phyloP scores from a whole-genome alignment of 1,140 invertebrate species.

The Drosophila pectinifera region DNA sequence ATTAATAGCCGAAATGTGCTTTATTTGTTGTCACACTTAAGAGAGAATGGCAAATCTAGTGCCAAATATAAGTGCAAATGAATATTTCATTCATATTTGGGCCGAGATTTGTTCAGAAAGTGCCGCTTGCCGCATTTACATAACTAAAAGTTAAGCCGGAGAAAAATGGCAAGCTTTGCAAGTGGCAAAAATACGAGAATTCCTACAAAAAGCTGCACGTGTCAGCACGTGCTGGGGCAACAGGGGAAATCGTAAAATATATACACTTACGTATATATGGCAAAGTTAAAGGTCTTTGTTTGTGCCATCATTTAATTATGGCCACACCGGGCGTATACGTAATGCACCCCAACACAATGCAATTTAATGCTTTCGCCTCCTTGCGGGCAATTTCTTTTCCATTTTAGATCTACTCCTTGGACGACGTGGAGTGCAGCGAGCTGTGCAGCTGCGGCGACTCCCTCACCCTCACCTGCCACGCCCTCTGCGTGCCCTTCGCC shows the following conservation, averaged over 20 bases:
- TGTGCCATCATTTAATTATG: slow-evolving; percentile 47
- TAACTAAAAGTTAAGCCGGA: slow-evolving; percentile 60
- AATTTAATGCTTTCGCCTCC: slow-evolving; percentile 17
- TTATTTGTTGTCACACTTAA: slow-evolving; percentile 11
- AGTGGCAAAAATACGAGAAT: slow-evolving; percentile 19
- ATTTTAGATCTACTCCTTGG: slow-evolving; percentile 92
- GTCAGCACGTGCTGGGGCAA: slow-evolving; percentile 51
- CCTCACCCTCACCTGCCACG: slow-evolving; percentile 92
- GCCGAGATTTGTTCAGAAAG: slow-evolving; percentile 37
- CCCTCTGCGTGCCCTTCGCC: slow-evolving; percentile 92
- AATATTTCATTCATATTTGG: slow-evolving; percentile 21
- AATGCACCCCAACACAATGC: slow-evolving; percentile 40
- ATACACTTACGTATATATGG: slow-evolving; percentile 7
- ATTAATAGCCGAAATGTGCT: neutral
- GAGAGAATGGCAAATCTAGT: too few species aligned
- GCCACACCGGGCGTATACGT: slow-evolving; percentile 62
- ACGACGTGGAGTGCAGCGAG: slow-evolving; percentile 93
- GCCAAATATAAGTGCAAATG: slow-evolving; percentile 26
- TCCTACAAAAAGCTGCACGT: slow-evolving; percentile 38
- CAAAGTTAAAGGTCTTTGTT: slow-evolving; percentile 30
- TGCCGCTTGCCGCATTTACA: slow-evolving; percentile 59
- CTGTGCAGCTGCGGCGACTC: slow-evolving; percentile 92
- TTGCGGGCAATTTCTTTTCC: slow-evolving; percentile 4
- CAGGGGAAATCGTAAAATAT: slow-evolving; percentile 27
- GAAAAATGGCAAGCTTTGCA: slow-evolving; percentile 26